Evolutionary conservation across 2,797 vertebrate genomes (phyloP).

Genomic region (Takifugu rubripes): DNA sequence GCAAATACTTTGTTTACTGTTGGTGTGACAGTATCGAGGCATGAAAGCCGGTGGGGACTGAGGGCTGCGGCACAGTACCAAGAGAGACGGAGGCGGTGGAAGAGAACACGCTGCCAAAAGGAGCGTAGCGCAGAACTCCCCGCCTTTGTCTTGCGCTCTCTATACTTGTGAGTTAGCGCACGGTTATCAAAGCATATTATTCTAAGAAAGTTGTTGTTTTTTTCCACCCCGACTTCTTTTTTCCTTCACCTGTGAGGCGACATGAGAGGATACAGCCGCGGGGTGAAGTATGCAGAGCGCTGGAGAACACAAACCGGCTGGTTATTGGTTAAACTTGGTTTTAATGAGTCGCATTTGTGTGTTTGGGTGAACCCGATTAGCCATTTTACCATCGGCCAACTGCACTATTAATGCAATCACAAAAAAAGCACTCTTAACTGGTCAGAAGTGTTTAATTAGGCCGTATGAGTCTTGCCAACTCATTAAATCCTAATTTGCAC

Average conservation of each 20-base stretch:
- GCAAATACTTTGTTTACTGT: slow-evolving; percentile 70
- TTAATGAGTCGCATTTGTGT: too few relatives aligned
- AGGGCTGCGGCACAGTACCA: slow-evolving; percentile 54
- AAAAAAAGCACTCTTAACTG: too few relatives aligned
- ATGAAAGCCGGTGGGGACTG: slow-evolving; percentile 56
- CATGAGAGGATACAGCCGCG: slow-evolving; percentile 3
- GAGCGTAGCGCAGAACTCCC: slow-evolving; percentile 41
- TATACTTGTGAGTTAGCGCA: slow-evolving; percentile 23
- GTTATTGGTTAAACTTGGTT: too few relatives aligned
- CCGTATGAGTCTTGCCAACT: too few relatives aligned
- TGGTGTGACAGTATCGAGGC: slow-evolving; percentile 66
- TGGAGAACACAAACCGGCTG: too few relatives aligned
- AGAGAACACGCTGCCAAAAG: slow-evolving; percentile 41
- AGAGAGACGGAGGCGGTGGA: slow-evolving; percentile 36
- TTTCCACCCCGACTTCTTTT: slow-evolving; percentile 22
- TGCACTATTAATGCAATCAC: too few relatives aligned
- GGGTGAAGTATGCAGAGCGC: too few relatives aligned
- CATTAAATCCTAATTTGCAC: too few relatives aligned
- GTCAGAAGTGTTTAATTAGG: too few relatives aligned
- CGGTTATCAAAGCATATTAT: slow-evolving; percentile 50
- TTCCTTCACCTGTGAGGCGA: slow-evolving; percentile 19
- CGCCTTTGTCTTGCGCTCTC: slow-evolving; percentile 22
- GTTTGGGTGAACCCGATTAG: too few relatives aligned
- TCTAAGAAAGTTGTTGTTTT: slow-evolving; percentile 26
- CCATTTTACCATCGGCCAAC: too few relatives aligned